Evolutionary conservation across 2,797 vertebrate species (phyloP), one percentile per base, ranked within the genome.

Genomic region (Pachyuromys duprasi): DNA sequence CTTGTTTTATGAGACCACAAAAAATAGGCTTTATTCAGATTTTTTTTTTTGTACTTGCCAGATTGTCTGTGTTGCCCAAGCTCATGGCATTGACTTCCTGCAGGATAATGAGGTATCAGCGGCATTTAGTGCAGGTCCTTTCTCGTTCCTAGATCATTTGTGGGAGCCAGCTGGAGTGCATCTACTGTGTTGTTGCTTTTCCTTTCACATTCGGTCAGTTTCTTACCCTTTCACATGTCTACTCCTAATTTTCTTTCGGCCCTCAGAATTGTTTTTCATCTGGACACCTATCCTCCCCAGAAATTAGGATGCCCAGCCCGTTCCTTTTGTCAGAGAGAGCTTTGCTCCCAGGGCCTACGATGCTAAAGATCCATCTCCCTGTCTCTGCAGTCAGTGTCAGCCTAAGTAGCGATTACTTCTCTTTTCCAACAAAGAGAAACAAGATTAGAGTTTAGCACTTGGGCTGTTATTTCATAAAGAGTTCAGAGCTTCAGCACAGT

Each of bases 391-490:
- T 81, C 83, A 79, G 36, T 69, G 83, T 93, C 13, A 74, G 49
- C 65, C 12, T 53, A 65, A 72, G 36, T 42, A 75, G 79, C 62
- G 62, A 70, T 82, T 92, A 36, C 69, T 90, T 90, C 49, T 72
- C 20, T 92, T 94, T 95, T 57, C 39, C 53, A 86, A 90, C 88
- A 92, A 91, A 96, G 86, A 92, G 75, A 78, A 94, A 93, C 11
- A 15, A 92, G 81, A 93, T 96, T 90, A 89, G 90, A 83, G 69
- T 74, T 92, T 42, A 67, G 83, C 92, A 63, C 82, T 80, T 42
- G 55, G 45, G 42, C 75, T 96, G 72, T 95, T 93, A 96, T 93
- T 97, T 97, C 88, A 83, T 86, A 78, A 96, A 94, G 90, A 93
- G 63, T 87, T 89, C 75, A 57, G 70, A 57, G 75, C 90, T 93